Evolutionary conservation across 1,140 invertebrate genomes (phyloP).

Genomic region (Nephila pilipes): DNA sequence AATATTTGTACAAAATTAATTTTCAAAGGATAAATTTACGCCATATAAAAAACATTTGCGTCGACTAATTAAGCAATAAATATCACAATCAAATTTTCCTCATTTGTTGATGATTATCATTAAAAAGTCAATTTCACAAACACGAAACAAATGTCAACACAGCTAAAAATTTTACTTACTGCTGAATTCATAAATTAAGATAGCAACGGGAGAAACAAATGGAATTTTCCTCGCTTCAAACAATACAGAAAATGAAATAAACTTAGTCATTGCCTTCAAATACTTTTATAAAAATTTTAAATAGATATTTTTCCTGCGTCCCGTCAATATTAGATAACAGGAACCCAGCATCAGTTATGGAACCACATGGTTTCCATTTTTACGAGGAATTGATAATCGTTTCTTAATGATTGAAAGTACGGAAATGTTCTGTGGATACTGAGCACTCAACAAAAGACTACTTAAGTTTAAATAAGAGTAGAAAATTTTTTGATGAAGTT

Average conservation of each 20-base stretch:
- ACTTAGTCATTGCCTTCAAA: slow-evolving; percentile 29
- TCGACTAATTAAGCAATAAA: too few relatives aligned
- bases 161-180: slow-evolving; percentile 6
- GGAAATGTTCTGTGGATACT: background rate
- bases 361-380: background rate
- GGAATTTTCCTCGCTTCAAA: background rate
- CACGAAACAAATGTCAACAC: background rate
- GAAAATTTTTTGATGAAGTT: slow-evolving; percentile 19
- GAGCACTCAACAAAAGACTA: slow-evolving; percentile 49
- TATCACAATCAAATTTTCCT: background rate
- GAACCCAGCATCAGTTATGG: background rate
- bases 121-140: background rate
- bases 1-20: too few relatives aligned
- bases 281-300: slow-evolving; percentile 8
- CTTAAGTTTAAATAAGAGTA: slow-evolving; percentile 12
- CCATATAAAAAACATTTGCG: too few relatives aligned
- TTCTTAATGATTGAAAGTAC: background rate
- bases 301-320: background rate
- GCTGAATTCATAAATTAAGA: background rate
- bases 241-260: slow-evolving; percentile 5
- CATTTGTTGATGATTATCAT: background rate
- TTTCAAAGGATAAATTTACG: too few relatives aligned
- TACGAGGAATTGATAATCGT: background rate
- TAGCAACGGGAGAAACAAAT: background rate
- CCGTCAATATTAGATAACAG: background rate